phyloP scores from a whole-genome alignment of 37 sponge, comb jelly and placozoan species.

The Theonella swinhoei region DNA sequence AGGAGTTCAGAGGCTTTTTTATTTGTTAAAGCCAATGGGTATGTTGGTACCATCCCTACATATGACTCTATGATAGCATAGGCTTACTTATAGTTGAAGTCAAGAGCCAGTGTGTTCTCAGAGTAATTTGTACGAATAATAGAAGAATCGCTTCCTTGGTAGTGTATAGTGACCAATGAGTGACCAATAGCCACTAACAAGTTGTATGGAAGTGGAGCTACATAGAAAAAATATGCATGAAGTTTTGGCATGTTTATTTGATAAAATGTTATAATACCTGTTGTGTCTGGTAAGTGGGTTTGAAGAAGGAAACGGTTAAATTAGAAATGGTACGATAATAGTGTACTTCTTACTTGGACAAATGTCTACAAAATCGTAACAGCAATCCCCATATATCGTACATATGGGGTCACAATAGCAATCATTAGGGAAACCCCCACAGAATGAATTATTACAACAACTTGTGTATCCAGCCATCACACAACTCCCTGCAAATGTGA shows the following conservation, averaged over 20 bases:
- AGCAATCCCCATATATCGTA: conserved; percentile 5
- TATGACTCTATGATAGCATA: too few species aligned
- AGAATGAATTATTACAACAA: conserved; percentile 13
- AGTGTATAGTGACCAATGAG: background rate
- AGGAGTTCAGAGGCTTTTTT: too few species aligned
- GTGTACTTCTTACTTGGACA: background rate
- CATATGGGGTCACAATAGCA: conserved; percentile 43
- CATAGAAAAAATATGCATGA: background rate
- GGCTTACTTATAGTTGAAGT: background rate
- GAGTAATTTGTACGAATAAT: background rate
- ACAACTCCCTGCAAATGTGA: conserved; percentile 18
- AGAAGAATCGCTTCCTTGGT: background rate
- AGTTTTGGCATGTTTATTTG: too few species aligned
- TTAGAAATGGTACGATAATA: too few species aligned
- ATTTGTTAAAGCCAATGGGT: too few species aligned
- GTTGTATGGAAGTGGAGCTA: background rate
- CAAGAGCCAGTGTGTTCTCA: background rate
- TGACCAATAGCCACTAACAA: background rate
- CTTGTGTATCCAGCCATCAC: background rate
- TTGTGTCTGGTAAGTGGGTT: background rate
- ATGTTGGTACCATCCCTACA: too few species aligned
- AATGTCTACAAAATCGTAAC: background rate
- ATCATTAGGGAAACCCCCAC: conserved; percentile 18
- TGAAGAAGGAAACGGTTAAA: too few species aligned
- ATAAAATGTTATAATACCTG: too few species aligned